These are phyloP conservation scores for Antheraea assamensis DNA, from an alignment of 2,888 invertebrate genomes.

Conservation along the genomic window DNA sequence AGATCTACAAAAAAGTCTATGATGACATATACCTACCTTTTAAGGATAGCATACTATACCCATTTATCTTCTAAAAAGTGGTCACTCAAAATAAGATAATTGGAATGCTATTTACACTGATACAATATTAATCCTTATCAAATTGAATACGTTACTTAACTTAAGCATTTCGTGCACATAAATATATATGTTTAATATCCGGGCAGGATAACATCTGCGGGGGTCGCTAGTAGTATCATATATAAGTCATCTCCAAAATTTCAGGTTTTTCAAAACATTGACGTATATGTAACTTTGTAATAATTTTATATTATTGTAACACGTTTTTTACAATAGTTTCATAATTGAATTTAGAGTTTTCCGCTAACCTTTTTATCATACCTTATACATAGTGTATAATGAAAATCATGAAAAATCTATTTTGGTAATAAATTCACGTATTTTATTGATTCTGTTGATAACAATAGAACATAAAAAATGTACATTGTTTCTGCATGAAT, in stretches of 20 bases:
- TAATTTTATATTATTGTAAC: conserved; percentile 18
- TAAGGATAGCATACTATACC: too few relatives aligned
- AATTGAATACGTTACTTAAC: too few relatives aligned
- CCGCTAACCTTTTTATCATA: conserved; percentile 21
- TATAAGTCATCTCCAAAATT: neutral
- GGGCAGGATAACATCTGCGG: too few relatives aligned
- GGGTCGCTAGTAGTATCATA: too few relatives aligned
- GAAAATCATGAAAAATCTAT: conserved; percentile 10
- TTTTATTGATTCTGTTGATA: conserved; percentile 3
- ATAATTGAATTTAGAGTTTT: conserved; percentile 24
- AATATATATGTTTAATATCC: too few relatives aligned
- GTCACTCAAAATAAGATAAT: too few relatives aligned
- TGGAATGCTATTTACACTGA: too few relatives aligned
- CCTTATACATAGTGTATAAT: neutral
- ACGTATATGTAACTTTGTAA: conserved; percentile 16
- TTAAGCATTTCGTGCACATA: too few relatives aligned
- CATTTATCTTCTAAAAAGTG: too few relatives aligned
- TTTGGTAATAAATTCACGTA: neutral
- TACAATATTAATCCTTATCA: too few relatives aligned
- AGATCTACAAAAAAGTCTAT: too few relatives aligned
- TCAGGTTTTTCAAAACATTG: neutral
- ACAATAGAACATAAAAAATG: neutral
- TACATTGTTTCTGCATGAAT: neutral
- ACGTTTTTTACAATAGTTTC: conserved; percentile 22
- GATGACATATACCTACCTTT: too few relatives aligned